Conservation (phyloP, 2,888 invertebrate species). For the Notodonta dromedarius region DNA sequence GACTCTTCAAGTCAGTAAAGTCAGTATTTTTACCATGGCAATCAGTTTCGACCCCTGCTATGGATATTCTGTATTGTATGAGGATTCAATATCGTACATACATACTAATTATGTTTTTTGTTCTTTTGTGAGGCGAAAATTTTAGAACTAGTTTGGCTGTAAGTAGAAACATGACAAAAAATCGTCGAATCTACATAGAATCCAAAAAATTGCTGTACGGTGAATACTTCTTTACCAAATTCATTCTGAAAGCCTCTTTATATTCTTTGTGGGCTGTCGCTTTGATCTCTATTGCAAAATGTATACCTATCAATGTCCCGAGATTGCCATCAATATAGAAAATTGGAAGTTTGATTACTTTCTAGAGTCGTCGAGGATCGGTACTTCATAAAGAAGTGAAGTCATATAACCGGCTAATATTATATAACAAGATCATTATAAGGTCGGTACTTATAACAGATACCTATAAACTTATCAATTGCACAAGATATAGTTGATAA, state of each 20-base stretch:
- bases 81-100: too few relatives aligned
- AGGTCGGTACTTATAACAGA: too few relatives aligned
- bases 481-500: neutral
- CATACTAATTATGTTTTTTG: too few relatives aligned
- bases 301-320: constrained; percentile 22
- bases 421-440: neutral
- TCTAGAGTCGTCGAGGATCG: constrained; percentile 5
- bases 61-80: too few relatives aligned
- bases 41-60: too few relatives aligned
- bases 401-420: neutral
- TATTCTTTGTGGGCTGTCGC: constrained; percentile 32
- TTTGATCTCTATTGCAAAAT: constrained; percentile 45
- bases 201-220: too few relatives aligned
- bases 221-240: constrained; percentile 25
- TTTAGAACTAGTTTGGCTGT: too few relatives aligned
- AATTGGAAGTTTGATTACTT: constrained; percentile 32
- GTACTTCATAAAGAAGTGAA: neutral
- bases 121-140: too few relatives aligned
- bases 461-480: neutral
- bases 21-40: too few relatives aligned
- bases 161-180: too few relatives aligned
- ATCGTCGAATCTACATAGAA: too few relatives aligned
- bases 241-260: constrained; percentile 43
- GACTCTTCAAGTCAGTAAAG: too few relatives aligned
- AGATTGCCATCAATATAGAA: constrained; percentile 28